Evolutionary conservation across 2,797 vertebrate genomes (phyloP).

Genomic region (Urophycis tenuis): DNA sequence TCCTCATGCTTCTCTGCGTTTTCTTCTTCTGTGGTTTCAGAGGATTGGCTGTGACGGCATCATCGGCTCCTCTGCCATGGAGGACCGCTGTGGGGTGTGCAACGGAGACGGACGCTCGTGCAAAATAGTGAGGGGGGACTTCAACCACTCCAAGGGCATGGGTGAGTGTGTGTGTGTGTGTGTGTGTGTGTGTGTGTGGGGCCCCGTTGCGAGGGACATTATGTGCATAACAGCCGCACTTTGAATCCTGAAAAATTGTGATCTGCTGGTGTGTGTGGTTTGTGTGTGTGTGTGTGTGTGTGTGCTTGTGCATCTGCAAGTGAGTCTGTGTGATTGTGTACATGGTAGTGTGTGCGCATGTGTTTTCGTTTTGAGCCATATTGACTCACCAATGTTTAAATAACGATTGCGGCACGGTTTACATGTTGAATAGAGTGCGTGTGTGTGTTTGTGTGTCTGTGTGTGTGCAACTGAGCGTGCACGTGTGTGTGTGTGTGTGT

Average conservation of each 20-base stretch:
- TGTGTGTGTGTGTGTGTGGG: conserved; percentile 5
- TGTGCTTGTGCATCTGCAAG: not conserved
- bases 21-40: conserved; percentile 54
- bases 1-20: not conserved
- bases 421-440: not conserved
- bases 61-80: conserved; percentile 86
- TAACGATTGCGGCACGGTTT: not conserved
- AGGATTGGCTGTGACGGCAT: conserved; percentile 93
- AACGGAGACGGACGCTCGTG: conserved; percentile 89
- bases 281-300: not conserved
- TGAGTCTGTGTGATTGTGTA: not conserved
- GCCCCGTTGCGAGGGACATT: not conserved
- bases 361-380: conserved; percentile 72
- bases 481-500: conserved; percentile 5
- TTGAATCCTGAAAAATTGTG: not conserved
- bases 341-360: not conserved
- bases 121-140: conserved; percentile 90
- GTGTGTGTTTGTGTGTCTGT: conserved; percentile 1
- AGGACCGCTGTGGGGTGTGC: conserved; percentile 90
- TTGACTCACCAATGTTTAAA: conserved; percentile 2
- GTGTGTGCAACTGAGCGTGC: conserved; percentile 1
- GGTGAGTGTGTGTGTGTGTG: conserved; percentile 71
- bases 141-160: conserved; percentile 90
- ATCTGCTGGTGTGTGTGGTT: not conserved
- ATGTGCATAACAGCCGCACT: not conserved